Base-by-base conservation (phyloP, 2,113 vertebrate species). In the Cynopterus brachyotis region DNA sequence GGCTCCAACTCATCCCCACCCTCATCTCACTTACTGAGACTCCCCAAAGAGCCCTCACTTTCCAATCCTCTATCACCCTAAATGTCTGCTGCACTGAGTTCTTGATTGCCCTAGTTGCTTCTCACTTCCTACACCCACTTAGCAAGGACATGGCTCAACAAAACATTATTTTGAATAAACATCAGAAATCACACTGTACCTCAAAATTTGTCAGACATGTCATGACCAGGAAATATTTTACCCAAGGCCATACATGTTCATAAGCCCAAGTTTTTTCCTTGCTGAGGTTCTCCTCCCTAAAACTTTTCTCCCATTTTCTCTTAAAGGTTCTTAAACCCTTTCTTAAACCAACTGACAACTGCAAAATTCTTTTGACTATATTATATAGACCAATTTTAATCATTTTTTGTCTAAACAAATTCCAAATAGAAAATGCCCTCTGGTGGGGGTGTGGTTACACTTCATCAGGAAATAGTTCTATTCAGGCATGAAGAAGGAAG, bases 351-450 rank as follows among this genome's bases (percentile, higher is more conserved):
- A 35, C 2, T 22, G 17, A 42, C 1, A 6, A 64, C 8, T 70
- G 53, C 9, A 89, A 91, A 76, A 62, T 67, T 67, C 1, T 37
- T 84, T 79, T 82, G 16, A 72, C 17, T 72, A 90, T 67, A 81
- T 55, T 87, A 2, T 42, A 4, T 26, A 88, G 13, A 69, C 0
- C 13, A 40, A 42, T 60, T 88, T 87, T 81, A 76, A 76, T 66
- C 35, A 28, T 64, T 75, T 75, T 59, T 92, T 94, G 1, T 72
- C 47, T 66, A 66, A 83, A 60, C 19, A 42, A 40, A 50, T 72
- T n/a, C 26, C 50, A 93, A 94, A 87, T 42, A 79, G 26, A 60
- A 92, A 95, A 89, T 35, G 26, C 40, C 22, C 35, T 83, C 19
- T 37, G 9, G 9, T 83, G 16, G 17, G 13, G 3, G n/a, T 72